Conservation (phyloP, 2,888 invertebrate genomes). For the Agriotes lineatus region DNA sequence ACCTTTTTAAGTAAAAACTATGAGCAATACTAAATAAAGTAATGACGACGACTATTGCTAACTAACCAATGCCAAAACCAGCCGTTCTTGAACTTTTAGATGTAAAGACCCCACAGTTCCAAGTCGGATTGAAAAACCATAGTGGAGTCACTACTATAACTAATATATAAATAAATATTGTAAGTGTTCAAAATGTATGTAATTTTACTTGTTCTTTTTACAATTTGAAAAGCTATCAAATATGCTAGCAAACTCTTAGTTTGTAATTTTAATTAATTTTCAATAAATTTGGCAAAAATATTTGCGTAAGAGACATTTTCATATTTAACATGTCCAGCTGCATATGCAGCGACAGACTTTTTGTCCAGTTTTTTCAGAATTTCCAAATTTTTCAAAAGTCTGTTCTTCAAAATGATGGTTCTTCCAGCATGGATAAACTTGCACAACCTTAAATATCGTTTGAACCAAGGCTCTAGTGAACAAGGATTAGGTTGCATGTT, state of each 20-base stretch:
- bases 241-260: neutral
- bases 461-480: slow-evolving; percentile 58
- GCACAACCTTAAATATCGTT: slow-evolving; percentile 54
- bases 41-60: no score
- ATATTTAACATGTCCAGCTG: slow-evolving; percentile 39
- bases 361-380: slow-evolving; percentile 49
- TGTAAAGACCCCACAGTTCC: no score
- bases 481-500: slow-evolving; percentile 38
- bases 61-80: no score
- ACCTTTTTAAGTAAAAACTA: no score
- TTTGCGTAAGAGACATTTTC: slow-evolving; percentile 47
- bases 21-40: no score
- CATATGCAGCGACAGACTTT: slow-evolving; percentile 45
- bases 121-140: no score
- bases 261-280: slow-evolving; percentile 38
- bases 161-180: no score
- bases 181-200: no score
- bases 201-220: no score
- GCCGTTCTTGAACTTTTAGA: no score
- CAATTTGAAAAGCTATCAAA: no score
- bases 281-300: slow-evolving; percentile 44
- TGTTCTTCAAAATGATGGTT: slow-evolving; percentile 54
- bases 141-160: no score
- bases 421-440: slow-evolving; percentile 58
- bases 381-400: slow-evolving; percentile 55